Percentiles rank a stretch among this genome's conserved stretches.
These are phyloP conservation scores for Cantharis rustica DNA, from an alignment of 2,888 invertebrate genomes.

Conservation along the genomic window DNA sequence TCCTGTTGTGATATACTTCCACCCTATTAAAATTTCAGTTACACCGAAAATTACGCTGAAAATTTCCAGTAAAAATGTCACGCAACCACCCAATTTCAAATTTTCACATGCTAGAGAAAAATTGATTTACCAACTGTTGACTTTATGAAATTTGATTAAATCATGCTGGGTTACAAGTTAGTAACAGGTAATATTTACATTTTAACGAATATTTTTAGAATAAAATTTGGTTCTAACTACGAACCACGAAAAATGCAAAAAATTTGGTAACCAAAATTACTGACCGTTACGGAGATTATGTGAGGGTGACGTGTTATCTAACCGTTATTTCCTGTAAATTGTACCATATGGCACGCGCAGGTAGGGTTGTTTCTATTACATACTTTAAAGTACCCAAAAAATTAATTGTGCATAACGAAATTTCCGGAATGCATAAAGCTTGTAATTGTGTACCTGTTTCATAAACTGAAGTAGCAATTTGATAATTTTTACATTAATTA, in stretches of 20 bases:
- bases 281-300: conserved; percentile 15
- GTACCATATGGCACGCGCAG: conserved; percentile 29
- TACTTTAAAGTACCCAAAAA: conserved; percentile 6
- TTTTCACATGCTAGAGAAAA: not conserved
- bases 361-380: conserved; percentile 12
- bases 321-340: conserved; percentile 26
- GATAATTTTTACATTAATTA: not conserved
- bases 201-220: not conserved
- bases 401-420: conserved; percentile 23
- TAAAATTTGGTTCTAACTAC: not conserved
- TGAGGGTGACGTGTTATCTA: conserved; percentile 24
- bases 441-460: not conserved
- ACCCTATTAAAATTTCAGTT: not conserved
- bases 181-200: not conserved
- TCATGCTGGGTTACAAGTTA: not conserved
- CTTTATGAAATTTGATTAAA: not conserved
- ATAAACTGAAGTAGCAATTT: not conserved
- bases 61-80: not conserved
- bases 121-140: not conserved
- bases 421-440: conserved; percentile 18
- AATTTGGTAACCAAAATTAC: not conserved
- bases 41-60: not conserved
- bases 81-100: not conserved
- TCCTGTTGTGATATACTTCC: not conserved
- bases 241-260: not conserved